Conservation (phyloP, 2,888 invertebrate species). For the Drosophila pegasa region DNA sequence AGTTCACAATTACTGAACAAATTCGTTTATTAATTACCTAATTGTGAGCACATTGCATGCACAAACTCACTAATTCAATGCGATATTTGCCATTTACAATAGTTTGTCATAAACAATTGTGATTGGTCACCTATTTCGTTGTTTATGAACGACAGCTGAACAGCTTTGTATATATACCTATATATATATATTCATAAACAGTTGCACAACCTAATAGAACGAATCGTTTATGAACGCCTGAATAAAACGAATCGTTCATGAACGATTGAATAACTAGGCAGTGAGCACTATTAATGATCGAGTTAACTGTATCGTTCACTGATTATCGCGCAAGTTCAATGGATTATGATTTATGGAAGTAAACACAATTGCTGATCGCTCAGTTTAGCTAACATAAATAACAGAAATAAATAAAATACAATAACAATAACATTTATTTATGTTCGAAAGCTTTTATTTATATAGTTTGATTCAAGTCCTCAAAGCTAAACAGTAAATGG, state of each 20-base stretch:
- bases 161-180: neutral
- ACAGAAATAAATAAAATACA: too few species aligned
- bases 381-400: too few species aligned
- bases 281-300: neutral
- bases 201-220: neutral
- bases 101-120: neutral
- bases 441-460: too few species aligned
- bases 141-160: conserved; percentile 2
- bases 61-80: neutral
- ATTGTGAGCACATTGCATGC: neutral
- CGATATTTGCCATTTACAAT: neutral
- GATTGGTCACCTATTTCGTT: neutral
- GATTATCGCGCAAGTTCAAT: neutral
- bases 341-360: neutral
- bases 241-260: neutral
- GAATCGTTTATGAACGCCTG: neutral
- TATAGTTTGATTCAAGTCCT: too few species aligned
- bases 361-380: too few species aligned
- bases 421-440: too few species aligned
- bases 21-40: neutral
- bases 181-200: neutral
- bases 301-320: neutral
- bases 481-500: too few species aligned
- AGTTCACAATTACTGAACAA: neutral
- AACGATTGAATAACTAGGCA: neutral